A percentile compares a stretch with the other conserved stretches of the same genome.
These are phyloP conservation scores for Xanthia icteritia DNA, from an alignment of 2,888 invertebrate genomes.

Conservation along the genomic window DNA sequence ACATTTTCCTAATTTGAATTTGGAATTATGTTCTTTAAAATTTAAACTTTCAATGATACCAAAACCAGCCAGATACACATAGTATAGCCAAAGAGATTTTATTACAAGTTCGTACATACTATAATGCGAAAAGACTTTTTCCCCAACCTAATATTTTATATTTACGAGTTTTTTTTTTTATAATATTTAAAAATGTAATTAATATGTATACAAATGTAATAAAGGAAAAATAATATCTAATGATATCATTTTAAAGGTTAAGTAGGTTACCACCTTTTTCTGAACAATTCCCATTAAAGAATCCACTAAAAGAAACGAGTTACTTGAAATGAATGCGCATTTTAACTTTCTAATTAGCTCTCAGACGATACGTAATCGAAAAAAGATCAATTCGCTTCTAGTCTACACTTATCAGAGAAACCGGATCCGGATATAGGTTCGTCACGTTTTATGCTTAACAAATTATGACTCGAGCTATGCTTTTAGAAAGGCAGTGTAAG, in stretches of 20 bases:
- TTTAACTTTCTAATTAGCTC: slow-evolving; percentile 44
- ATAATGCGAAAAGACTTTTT: too few species aligned
- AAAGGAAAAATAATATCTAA: not conserved
- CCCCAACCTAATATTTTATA: too few species aligned
- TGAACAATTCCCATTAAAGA: not conserved
- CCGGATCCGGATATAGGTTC: slow-evolving; percentile 28
- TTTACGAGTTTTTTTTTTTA: too few species aligned
- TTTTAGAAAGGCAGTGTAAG: not conserved
- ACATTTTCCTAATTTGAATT: too few species aligned
- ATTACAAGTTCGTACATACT: too few species aligned
- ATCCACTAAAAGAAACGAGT: not conserved
- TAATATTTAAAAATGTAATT: too few species aligned
- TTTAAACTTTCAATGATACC: too few species aligned
- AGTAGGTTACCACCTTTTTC: not conserved
- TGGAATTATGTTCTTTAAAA: too few species aligned
- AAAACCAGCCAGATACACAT: too few species aligned
- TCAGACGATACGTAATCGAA: slow-evolving; percentile 18
- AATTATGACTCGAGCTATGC: not conserved
- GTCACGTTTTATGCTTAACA: slow-evolving; percentile 1
- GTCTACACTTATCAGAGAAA: not conserved
- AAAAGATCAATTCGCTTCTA: slow-evolving; percentile 13
- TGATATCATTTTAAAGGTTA: not conserved
- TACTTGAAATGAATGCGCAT: not conserved
- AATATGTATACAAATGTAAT: too few species aligned
- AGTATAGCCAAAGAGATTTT: too few species aligned